phyloP scores from a whole-genome alignment of 2,888 invertebrate genomes.

The Coelogynopora nodosa region DNA sequence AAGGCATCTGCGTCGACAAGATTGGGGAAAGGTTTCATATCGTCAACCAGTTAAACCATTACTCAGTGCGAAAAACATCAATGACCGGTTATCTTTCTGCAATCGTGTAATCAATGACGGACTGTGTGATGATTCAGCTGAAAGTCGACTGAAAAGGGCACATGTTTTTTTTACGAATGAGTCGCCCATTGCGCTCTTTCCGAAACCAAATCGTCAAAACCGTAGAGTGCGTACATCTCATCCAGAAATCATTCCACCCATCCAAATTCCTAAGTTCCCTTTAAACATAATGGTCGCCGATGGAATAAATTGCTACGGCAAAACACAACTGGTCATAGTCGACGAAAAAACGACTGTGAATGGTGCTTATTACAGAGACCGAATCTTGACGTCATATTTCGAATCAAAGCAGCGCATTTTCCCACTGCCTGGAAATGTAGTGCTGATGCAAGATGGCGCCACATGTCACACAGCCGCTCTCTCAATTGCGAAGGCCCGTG shows the following conservation, averaged over 20 bases:
- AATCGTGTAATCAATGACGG: background rate
- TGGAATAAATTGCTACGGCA: background rate
- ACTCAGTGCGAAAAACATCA: background rate
- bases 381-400: background rate
- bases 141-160: background rate
- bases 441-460: constrained; percentile 16
- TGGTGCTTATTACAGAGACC: background rate
- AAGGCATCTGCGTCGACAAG: constrained; percentile 4
- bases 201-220: constrained; percentile 1
- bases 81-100: background rate
- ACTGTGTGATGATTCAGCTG: background rate
- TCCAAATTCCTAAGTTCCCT: constrained; percentile 18
- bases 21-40: background rate
- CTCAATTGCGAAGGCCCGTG: background rate
- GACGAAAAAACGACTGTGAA: background rate
- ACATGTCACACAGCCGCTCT: background rate
- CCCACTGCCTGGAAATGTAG: background rate
- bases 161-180: constrained; percentile 12
- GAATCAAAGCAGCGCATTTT: background rate
- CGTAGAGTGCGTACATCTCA: background rate
- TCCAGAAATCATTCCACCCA: background rate
- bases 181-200: background rate
- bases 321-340: background rate
- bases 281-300: constrained; percentile 11
- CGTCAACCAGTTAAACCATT: background rate